Evolutionary conservation across 2,888 invertebrate species (phyloP), one percentile per base, ranked within the genome.

Genomic region (Aphidius colemani): DNA sequence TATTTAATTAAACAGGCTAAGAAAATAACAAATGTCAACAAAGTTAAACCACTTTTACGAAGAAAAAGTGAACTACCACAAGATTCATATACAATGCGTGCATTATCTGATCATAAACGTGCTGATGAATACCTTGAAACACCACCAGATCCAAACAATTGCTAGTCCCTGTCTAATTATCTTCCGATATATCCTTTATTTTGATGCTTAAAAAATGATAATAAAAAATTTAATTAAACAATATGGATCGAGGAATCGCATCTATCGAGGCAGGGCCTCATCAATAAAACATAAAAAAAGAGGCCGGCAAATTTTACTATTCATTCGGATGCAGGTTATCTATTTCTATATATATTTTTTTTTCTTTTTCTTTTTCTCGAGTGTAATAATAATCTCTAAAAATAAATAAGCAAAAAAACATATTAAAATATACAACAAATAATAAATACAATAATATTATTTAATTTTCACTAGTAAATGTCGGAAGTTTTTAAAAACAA

Each of bases 41-140:
- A 89, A 86, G 93, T 88, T 82, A 94, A 94, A 85, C 95, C 95
- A 60, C 86, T 97, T 73, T 87, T 97, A 70, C 90, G 96, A 84
- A 92, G 95, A 84, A 97, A 97, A 86, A 96, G 96, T 11, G 96
- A 98, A 83, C 86, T 98, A 80, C 97, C 97, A 55, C 94, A 95
- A 78, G 97, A 98, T 85, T 89, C 92, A 74, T 90, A 90, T 82
- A 96, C 96, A 61, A 90, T 95, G 76, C 92, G 92, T 83, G 96
- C 96, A 70, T 87, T 97, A 74, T 92, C 90, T 82, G 94, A 94
- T 83, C 96, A 97, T 86, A 93, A 93, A 84, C 88, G 97, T 78
- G 92, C 94, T 73, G 96, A 96, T 84, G 93, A 95, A 78, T 96
- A 88, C 87, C 90, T 96, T 75, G 85, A 90, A 72, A 91, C 94